Conservation (phyloP, 30 jellyfish, hydroid and myxozoan genomes). For the Chironex yamaguchii region DNA sequence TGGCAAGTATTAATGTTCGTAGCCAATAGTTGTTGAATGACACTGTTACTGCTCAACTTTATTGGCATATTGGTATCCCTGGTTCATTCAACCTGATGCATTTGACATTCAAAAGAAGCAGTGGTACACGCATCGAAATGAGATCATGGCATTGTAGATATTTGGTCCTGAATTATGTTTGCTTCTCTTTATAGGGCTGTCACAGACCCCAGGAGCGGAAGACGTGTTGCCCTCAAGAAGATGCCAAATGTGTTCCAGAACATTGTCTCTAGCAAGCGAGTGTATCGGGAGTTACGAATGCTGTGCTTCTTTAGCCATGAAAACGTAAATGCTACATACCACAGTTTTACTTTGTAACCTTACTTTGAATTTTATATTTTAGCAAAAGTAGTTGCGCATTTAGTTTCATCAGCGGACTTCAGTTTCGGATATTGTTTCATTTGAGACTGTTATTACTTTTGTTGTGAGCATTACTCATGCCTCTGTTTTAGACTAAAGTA, state of each 20-base stretch:
- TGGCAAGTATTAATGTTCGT: too few relatives aligned
- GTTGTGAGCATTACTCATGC: too few relatives aligned
- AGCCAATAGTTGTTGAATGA: too few relatives aligned
- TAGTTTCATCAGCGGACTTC: too few relatives aligned
- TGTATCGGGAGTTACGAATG: slow-evolving; percentile 97
- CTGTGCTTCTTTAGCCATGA: slow-evolving; percentile 92
- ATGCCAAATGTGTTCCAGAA: slow-evolving; percentile 99
- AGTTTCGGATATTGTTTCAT: too few relatives aligned
- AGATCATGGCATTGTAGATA: background rate
- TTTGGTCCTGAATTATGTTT: background rate
- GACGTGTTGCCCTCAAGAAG: slow-evolving; percentile 95
- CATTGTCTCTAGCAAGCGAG: slow-evolving; percentile 98
- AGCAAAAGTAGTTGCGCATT: too few relatives aligned
- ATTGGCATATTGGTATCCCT: background rate
- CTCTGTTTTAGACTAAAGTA: too few relatives aligned
- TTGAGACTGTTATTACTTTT: too few relatives aligned
- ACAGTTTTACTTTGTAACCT: too few relatives aligned
- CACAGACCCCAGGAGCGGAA: slow-evolving; percentile 97
- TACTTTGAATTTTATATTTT: too few relatives aligned
- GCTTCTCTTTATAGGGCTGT: slow-evolving; percentile 90
- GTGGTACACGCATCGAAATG: background rate
- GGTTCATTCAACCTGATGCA: background rate
- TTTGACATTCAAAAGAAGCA: background rate
- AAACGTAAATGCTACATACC: slow-evolving; percentile 58
- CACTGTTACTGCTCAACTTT: too few relatives aligned